Percentiles rank a stretch among this genome's conserved stretches.
phyloP scores from a whole-genome alignment of 2,888 invertebrate species.

The Epirrhoe alternata region DNA sequence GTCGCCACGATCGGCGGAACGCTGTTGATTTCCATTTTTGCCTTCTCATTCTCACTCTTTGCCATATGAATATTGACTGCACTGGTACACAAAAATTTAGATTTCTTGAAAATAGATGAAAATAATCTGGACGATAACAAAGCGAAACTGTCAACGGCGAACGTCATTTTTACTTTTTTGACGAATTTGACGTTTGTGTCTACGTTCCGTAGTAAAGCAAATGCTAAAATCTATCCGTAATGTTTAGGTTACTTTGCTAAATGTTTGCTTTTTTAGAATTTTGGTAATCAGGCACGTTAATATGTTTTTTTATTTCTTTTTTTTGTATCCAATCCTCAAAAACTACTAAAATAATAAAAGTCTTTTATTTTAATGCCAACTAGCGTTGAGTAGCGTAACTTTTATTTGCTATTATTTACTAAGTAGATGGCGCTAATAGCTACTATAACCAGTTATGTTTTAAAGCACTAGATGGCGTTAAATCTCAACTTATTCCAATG shows the following conservation, averaged over 20 bases:
- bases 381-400: constrained; percentile 41
- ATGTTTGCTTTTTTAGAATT: not conserved
- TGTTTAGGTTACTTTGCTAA: too few species aligned
- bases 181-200: constrained; percentile 45
- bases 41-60: constrained; percentile 71
- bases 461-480: not conserved
- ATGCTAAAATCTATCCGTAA: not conserved
- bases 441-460: not conserved
- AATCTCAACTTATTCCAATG: not conserved
- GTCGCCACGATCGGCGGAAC: constrained; percentile 85
- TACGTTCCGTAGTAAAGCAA: constrained; percentile 11
- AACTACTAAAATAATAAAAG: too few species aligned
- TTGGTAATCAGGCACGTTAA: too few species aligned
- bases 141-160: constrained; percentile 72
- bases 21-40: constrained; percentile 81
- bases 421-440: constrained; percentile 6
- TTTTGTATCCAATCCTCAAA: too few species aligned
- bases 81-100: constrained; percentile 71
- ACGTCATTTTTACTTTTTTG: constrained; percentile 71
- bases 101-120: constrained; percentile 65
- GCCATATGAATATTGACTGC: constrained; percentile 76
- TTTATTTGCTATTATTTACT: not conserved
- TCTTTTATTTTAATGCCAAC: constrained; percentile 33
- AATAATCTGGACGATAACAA: constrained; percentile 80
- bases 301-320: too few species aligned